Evolutionary conservation across 2,113 vertebrate genomes (phyloP).

Genomic region (Dicaeum eximium): DNA sequence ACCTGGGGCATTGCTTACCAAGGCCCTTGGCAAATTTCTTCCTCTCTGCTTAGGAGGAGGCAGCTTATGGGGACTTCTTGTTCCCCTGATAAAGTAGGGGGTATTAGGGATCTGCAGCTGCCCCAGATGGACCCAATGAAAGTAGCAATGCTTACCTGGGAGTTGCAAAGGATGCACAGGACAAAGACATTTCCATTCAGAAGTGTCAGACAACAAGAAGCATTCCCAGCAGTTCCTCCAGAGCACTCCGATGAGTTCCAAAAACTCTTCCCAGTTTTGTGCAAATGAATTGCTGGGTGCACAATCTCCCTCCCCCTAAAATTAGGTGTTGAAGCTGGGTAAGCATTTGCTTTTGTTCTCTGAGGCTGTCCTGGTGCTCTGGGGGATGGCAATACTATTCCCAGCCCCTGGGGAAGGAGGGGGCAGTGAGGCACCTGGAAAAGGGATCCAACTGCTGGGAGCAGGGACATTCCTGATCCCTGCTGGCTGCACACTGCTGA

Average conservation of each 20-base stretch:
- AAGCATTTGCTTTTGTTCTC: background rate
- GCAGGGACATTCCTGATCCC: fast-evolving
- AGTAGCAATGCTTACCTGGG: background rate
- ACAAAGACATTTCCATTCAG: background rate
- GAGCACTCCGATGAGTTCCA: fast-evolving
- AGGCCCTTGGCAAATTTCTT: background rate
- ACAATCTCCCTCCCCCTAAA: background rate
- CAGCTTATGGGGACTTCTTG: background rate
- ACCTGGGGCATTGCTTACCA: background rate
- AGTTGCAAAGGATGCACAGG: background rate
- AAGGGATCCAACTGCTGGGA: background rate
- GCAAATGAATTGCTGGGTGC: background rate
- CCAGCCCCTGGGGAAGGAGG: background rate
- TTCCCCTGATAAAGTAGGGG: background rate
- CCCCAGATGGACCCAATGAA: background rate
- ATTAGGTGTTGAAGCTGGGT: background rate
- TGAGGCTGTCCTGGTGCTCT: background rate
- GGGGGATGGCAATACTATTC: background rate
- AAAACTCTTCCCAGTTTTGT: background rate
- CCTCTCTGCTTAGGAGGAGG: background rate
- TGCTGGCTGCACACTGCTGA: background rate
- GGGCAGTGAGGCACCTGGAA: background rate
- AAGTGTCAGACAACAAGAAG: background rate
- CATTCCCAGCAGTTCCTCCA: background rate
- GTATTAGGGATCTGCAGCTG: background rate